Conservation (phyloP, 2,888 invertebrate genomes). For the Margaritifera margaritifera region DNA sequence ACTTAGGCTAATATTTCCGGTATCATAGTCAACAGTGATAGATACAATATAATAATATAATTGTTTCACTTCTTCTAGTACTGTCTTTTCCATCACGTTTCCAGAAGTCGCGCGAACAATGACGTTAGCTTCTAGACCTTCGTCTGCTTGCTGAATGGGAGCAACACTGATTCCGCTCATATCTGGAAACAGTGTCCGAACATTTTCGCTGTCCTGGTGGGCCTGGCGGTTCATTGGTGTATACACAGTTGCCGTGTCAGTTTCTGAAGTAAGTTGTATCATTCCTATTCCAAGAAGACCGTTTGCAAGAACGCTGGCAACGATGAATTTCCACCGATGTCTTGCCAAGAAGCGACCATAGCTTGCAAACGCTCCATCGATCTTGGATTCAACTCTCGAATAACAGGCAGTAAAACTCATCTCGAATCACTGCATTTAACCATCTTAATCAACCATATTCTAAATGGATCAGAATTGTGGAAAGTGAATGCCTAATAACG, state of each 20-base stretch:
- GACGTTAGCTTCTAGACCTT: slow-evolving; percentile 24
- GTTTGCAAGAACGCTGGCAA: slow-evolving; percentile 5
- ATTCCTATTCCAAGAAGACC: slow-evolving; percentile 14
- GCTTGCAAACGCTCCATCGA: slow-evolving; percentile 13
- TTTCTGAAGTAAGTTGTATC: slow-evolving; percentile 10
- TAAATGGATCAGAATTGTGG: too few relatives aligned
- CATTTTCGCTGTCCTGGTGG: slow-evolving; percentile 34
- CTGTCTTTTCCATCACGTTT: slow-evolving; percentile 18
- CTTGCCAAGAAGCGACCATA: slow-evolving; percentile 20
- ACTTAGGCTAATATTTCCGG: neutral
- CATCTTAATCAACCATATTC: too few relatives aligned
- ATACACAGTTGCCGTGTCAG: slow-evolving; percentile 18
- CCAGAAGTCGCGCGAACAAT: slow-evolving; percentile 24
- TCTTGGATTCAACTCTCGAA: slow-evolving; percentile 7
- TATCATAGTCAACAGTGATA: slow-evolving; percentile 9
- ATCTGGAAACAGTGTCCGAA: slow-evolving; percentile 36
- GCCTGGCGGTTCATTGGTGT: slow-evolving; percentile 37
- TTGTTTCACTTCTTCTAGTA: slow-evolving; percentile 17
- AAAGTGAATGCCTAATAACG: too few relatives aligned
- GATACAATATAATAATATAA: slow-evolving; percentile 5
- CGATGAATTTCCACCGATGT: slow-evolving; percentile 16
- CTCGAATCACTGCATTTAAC: neutral
- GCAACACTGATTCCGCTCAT: slow-evolving; percentile 29
- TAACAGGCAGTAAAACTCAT: slow-evolving; percentile 4
- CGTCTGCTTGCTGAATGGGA: slow-evolving; percentile 19